phyloP scores from a whole-genome alignment of 2,113 vertebrate species.

The Butorides virescens region DNA sequence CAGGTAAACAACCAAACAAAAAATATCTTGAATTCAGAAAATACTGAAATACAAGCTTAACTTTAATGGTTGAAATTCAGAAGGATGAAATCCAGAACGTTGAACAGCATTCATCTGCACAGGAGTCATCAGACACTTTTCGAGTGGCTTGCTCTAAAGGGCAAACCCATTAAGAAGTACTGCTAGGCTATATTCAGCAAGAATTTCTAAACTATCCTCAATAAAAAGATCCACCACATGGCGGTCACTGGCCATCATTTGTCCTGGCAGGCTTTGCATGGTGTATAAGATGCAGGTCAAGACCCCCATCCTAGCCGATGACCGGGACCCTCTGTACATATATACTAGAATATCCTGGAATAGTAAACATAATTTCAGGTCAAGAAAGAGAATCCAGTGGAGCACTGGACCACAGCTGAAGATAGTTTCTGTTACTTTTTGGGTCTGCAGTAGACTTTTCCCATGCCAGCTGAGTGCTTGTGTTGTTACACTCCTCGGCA shows the following conservation, averaged over 20 bases:
- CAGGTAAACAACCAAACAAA: neutral
- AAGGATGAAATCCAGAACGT: neutral
- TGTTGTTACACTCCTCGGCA: neutral
- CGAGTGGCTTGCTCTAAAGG: neutral
- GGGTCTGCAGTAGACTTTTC: neutral
- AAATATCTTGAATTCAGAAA: neutral
- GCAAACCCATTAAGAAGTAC: neutral
- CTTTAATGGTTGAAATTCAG: neutral
- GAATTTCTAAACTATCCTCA: neutral
- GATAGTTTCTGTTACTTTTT: neutral
- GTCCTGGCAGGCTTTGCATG: neutral
- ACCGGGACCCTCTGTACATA: neutral
- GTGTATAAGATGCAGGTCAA: neutral
- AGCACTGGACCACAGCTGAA: neutral
- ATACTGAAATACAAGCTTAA: neutral
- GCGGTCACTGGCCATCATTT: neutral
- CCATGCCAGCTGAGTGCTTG: neutral
- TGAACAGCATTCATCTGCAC: neutral
- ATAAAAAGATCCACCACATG: neutral
- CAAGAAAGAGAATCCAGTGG: neutral
- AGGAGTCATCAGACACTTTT: neutral
- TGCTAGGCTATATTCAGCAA: neutral
- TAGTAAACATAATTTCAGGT: neutral
- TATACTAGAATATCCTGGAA: neutral
- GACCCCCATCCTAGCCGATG: neutral